Evolutionary conservation across 2,113 vertebrate genomes (phyloP), one percentile per base, ranked within the genome.

Genomic region (Paralichthys olivaceus): DNA sequence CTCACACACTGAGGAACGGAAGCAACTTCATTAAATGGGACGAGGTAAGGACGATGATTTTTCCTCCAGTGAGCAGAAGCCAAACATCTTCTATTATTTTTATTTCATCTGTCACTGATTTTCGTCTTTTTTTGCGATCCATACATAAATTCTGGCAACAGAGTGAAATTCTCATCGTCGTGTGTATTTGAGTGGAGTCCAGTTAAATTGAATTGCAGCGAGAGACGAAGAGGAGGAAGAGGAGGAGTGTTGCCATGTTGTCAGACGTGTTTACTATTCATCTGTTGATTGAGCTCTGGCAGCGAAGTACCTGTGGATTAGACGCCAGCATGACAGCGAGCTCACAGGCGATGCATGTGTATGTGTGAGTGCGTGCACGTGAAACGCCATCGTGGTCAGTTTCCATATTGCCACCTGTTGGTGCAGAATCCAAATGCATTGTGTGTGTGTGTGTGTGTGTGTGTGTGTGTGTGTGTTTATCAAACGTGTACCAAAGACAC

Each of bases 21-120:
- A 96, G 95, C 90, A 96, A 96, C 93, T 97, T 97, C 93, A 96
- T 96, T 79, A 97, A 96, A 94, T 97, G 96, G 96, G 96, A 97
- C 83, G 96, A 97, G 95, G 96, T 97, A 89, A 95, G 95, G 75
- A 66, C 19, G n/a, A 34, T 40, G 4, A n/a, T 56, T 37, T 23
- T 62, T 60, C 17, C 4, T 51, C 4, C 4, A 58, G 58, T 61
- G n/a, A 54, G 29, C 47, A 4, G 17, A n/a, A 58, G 0, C 22
- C 54, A 54, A 13, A 40, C 4, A 4, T 28, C 23, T 66, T 13
- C 1, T 17, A 17, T 17, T 2, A 20, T 19, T 45, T 25, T 28
- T 22, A 64, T 25, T 26, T 6, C 1, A 66, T 22, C 5, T 34
- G 14, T 7, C 19, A 7, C 5, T 19, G 15, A 28, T 32, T 59